These are phyloP conservation scores for Isoperla grammatica DNA, from an alignment of 2,888 invertebrate genomes.

Conservation along the genomic window DNA sequence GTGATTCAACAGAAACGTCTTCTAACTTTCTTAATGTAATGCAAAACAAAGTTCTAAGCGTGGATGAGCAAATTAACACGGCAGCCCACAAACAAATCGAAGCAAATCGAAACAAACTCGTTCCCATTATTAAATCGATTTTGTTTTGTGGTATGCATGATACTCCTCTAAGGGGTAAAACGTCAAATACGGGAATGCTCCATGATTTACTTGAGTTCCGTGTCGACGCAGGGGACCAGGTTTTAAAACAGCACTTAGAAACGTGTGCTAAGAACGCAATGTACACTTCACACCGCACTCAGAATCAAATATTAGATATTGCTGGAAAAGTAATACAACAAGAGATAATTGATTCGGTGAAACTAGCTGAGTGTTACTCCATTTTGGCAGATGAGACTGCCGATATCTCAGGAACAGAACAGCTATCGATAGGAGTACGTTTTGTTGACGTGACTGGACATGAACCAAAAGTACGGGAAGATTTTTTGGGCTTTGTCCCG, in stretches of 20 bases:
- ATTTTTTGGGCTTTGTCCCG: constrained; percentile 26
- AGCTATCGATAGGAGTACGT: constrained; percentile 34
- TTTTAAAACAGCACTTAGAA: background rate
- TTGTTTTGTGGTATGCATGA: constrained; percentile 15
- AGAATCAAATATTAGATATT: constrained; percentile 33
- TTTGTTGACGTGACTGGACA: background rate
- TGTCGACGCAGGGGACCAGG: background rate
- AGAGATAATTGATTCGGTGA: constrained; percentile 25
- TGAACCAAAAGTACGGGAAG: constrained; percentile 12
- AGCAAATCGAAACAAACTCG: constrained; percentile 5
- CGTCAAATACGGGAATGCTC: background rate
- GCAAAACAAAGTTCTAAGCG: background rate
- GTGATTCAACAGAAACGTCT: background rate
- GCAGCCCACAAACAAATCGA: background rate
- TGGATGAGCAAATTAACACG: constrained; percentile 1
- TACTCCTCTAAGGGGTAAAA: constrained; percentile 11
- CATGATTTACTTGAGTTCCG: constrained; percentile 9
- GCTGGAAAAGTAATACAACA: constrained; percentile 31
- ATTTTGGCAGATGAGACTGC: constrained; percentile 36
- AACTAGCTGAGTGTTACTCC: constrained; percentile 27
- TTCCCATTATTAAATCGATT: constrained; percentile 6
- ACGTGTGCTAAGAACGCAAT: background rate
- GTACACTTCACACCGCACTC: constrained; percentile 4
- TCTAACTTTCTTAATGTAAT: background rate
- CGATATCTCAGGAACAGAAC: constrained; percentile 36